Evolutionary conservation across 53 echinoderm and acorn worm genomes (phyloP).

Genomic region (Echinarachnius parma): DNA sequence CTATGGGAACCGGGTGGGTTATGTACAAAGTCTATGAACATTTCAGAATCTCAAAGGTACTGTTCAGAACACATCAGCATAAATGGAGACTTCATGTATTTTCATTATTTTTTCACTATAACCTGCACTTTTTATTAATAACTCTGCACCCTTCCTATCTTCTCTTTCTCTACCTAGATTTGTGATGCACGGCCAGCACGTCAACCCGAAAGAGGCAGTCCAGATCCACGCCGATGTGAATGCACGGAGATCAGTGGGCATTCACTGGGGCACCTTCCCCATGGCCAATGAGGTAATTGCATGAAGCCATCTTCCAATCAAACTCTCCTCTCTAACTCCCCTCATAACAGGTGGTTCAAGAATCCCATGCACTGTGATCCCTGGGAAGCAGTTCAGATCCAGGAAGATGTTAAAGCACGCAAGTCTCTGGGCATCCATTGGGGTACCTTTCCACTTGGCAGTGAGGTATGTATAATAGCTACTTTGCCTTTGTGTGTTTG

Average conservation of each 20-base stretch:
- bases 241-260: slow-evolving; percentile 66
- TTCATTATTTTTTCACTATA: too few species aligned
- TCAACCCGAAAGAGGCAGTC: slow-evolving; percentile 74
- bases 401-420: slow-evolving; percentile 54
- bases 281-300: slow-evolving; percentile 71
- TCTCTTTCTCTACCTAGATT: slow-evolving; percentile 24
- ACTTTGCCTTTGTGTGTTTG: too few species aligned
- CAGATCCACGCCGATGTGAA: slow-evolving; percentile 75
- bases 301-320: not conserved
- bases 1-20: too few species aligned
- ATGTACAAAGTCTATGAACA: too few species aligned
- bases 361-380: slow-evolving; percentile 48
- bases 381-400: slow-evolving; percentile 61
- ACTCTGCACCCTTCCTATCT: too few species aligned
- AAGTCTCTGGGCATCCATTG: slow-evolving; percentile 77
- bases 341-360: slow-evolving; percentile 67
- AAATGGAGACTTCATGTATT: too few species aligned
- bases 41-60: too few species aligned
- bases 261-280: slow-evolving; percentile 87
- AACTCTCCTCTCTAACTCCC: not conserved
- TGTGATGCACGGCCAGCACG: slow-evolving; percentile 62
- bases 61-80: too few species aligned
- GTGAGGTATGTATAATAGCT: slow-evolving; percentile 66
- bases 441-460: slow-evolving; percentile 73
- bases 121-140: too few species aligned